Conservation (phyloP, 2,113 vertebrate genomes). For the Caloenas nicobarica region DNA sequence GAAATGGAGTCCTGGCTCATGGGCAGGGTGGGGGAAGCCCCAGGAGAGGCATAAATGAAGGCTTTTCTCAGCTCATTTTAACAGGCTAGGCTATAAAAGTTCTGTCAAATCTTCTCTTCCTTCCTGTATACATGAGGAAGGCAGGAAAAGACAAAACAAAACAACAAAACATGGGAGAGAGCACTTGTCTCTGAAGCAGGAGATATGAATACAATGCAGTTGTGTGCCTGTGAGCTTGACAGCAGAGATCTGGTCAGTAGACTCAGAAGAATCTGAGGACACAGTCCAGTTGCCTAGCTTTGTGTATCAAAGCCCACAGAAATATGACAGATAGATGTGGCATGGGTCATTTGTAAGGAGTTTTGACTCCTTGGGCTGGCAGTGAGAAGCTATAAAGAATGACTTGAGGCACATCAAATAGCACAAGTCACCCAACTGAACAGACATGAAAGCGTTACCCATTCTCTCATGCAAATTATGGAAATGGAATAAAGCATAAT, state of each 20-base stretch:
- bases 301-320: background rate
- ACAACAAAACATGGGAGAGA: background rate
- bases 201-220: background rate
- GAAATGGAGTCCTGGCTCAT: background rate
- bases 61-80: background rate
- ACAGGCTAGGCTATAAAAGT: background rate
- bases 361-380: background rate
- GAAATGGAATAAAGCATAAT: background rate
- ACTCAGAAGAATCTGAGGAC: background rate
- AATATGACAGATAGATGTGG: background rate
- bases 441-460: background rate
- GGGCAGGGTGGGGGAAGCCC: fast-evolving
- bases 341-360: background rate
- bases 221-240: background rate
- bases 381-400: background rate
- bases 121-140: background rate
- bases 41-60: background rate
- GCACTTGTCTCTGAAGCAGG: background rate
- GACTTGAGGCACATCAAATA: background rate
- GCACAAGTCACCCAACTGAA: background rate
- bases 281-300: background rate
- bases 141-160: too few relatives aligned
- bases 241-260: background rate
- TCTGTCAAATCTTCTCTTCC: background rate
- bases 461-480: background rate